Conservation (phyloP, 2,113 vertebrate genomes). For the Scolopax mira region DNA sequence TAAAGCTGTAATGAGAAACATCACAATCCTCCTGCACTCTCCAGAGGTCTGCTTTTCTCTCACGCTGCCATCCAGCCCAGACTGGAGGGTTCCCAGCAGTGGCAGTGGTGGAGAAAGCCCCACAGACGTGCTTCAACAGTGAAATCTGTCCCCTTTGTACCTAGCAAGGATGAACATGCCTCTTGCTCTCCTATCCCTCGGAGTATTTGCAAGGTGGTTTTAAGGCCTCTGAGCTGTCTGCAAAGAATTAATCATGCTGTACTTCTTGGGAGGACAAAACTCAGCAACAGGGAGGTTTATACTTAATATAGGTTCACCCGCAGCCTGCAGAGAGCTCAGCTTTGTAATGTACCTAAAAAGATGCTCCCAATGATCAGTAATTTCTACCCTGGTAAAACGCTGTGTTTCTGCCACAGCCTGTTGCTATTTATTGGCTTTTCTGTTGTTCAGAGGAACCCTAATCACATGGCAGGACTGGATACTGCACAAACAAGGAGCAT, state of each 20-base stretch:
- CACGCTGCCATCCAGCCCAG: not conserved
- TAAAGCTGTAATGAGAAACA: conserved; percentile 19
- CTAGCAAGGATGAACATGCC: not conserved
- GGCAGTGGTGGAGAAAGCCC: not conserved
- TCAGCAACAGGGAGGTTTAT: not conserved
- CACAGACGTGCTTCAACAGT: rapidly evolving
- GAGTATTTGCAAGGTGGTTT: not conserved
- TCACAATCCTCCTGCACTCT: not conserved
- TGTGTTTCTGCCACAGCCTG: not conserved
- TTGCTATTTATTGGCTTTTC: not conserved
- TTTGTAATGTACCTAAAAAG: not conserved
- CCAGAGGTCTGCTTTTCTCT: not conserved
- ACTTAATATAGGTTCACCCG: not conserved
- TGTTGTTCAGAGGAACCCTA: not conserved
- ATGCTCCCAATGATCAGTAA: not conserved
- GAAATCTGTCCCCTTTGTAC: not conserved
- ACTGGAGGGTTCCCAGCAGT: not conserved
- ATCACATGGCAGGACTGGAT: not conserved
- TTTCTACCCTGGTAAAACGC: not conserved
- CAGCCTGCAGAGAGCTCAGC: not conserved
- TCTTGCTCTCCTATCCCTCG: not conserved
- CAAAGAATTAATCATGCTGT: not conserved
- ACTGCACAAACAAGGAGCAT: not conserved
- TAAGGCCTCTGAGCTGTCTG: not conserved
- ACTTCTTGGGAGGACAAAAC: not conserved